Evolutionary conservation across 2,113 vertebrate species (phyloP), one percentile per base, ranked within the genome.

Genomic region (Ursus arctos): DNA sequence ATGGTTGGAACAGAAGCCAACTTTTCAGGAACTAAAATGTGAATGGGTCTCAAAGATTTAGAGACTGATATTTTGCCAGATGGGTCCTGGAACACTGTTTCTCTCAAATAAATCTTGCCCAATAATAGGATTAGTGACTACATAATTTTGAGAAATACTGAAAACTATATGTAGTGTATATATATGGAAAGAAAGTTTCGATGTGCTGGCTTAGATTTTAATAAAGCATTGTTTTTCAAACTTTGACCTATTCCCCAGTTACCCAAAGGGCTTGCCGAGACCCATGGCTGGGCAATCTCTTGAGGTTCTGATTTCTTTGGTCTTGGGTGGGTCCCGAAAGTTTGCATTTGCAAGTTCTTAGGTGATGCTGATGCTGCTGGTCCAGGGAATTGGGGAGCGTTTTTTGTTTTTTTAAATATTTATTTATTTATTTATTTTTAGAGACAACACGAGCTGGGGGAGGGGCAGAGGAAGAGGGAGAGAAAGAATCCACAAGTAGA

Each of bases 51-150:
- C 40, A 80, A 76, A 63, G 28, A 79, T 14, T n/a, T 22, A 26
- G 53, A 90, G 12, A 57, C 16, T 61, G 55, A 13, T 4, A 4
- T 74, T 88, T 61, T 90, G 61, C 31, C 22, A 49, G 7, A 1
- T 94, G 28, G 85, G 31, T 72, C 40, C 33, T 61, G 61, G 53
- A 77, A 92, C 47, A 43, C 36, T 59, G 43, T 36, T 47, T 40
- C 81, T 96, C 8, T 91, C 81, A 83, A 93, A 36, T 72, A 53
- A 95, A n/a, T 82, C 59, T 97, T 86, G 28, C 19, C 65, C n/a
- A 69, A 2, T 91, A 53, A 88, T 8, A 88, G 28, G 13, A 67
- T 76, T 86, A 61, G 21, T 61, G 82, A 33, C 79, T 90, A 72
- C 43, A 47, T 81, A 72, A 83, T 84, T 87, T 92, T 94, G 47